Conservation (phyloP, 2,797 vertebrate genomes). For the Alfaro cultratus region DNA sequence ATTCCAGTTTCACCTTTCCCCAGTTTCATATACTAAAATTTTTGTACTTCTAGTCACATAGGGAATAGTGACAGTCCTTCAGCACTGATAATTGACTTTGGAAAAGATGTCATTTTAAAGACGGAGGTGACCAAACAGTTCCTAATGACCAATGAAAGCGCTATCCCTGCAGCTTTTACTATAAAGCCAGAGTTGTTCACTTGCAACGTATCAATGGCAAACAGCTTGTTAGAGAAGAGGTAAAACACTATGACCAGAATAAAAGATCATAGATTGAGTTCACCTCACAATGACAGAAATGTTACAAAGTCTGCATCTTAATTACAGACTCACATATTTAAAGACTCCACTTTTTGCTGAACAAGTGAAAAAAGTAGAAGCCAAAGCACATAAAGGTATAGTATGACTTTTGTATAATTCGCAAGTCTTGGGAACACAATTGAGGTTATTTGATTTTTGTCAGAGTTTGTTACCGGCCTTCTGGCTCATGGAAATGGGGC, state of each 20-base stretch:
- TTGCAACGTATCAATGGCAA: constrained; percentile 42
- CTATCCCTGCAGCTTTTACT: constrained; percentile 82
- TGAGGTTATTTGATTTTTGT: constrained; percentile 14
- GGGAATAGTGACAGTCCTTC: constrained; percentile 11
- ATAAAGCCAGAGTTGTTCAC: constrained; percentile 85
- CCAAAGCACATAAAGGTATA: constrained; percentile 73
- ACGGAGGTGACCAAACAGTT: constrained; percentile 77
- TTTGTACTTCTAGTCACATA: constrained; percentile 51
- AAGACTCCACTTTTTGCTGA: constrained; percentile 61
- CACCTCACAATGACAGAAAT: background rate
- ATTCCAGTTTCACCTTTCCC: background rate
- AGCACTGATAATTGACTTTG: constrained; percentile 84
- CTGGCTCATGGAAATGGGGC: constrained; percentile 88
- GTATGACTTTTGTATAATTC: background rate
- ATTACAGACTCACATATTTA: constrained; percentile 47
- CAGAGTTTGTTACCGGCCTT: constrained; percentile 84
- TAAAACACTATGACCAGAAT: constrained; percentile 41
- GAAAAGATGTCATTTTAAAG: constrained; percentile 77
- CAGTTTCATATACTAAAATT: background rate
- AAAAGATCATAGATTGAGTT: constrained; percentile 23
- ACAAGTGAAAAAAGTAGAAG: constrained; percentile 72
- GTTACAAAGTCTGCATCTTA: constrained; percentile 30
- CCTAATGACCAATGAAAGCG: constrained; percentile 85
- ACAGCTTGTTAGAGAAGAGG: constrained; percentile 53
- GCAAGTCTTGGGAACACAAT: background rate